Conservation (phyloP, 2,888 invertebrate genomes). For the Ormyrus labotus region DNA sequence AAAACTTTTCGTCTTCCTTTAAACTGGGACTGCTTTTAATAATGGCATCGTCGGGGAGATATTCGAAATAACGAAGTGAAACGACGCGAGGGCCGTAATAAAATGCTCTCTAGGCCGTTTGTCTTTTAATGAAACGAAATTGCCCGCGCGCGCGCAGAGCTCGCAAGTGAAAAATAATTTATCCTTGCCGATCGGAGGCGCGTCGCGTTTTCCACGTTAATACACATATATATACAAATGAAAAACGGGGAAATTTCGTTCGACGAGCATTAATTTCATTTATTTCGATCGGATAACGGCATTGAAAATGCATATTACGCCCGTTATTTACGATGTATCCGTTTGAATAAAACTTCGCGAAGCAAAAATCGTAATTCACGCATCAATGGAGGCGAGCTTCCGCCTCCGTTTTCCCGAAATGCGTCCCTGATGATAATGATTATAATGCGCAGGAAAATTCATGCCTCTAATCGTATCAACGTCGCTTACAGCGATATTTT, state of each 20-base stretch:
- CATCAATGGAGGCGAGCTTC: slow-evolving; percentile 7
- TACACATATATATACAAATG: not conserved
- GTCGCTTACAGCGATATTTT: too few relatives aligned
- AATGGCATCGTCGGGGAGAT: too few relatives aligned
- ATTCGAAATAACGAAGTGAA: too few relatives aligned
- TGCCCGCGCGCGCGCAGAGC: too few relatives aligned
- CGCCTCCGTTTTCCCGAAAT: not conserved
- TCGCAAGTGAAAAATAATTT: too few relatives aligned
- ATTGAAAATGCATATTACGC: slow-evolving; percentile 11
- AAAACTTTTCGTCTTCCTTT: not conserved
- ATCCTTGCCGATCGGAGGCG: too few relatives aligned
- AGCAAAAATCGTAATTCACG: slow-evolving; percentile 31
- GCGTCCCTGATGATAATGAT: not conserved
- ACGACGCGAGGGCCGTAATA: too few relatives aligned
- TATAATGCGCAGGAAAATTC: not conserved
- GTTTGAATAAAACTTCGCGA: slow-evolving; percentile 1
- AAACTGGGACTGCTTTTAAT: too few relatives aligned
- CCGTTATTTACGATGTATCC: not conserved
- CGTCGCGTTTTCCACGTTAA: not conserved
- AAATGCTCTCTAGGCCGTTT: too few relatives aligned
- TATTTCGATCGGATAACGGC: not conserved
- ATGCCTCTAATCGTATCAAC: too few relatives aligned
- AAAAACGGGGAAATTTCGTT: not conserved
- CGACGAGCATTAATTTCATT: slow-evolving; percentile 14
- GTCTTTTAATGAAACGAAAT: too few relatives aligned